Conservation (phyloP, 2,113 vertebrate species). For the Psilopogon haemacephalus region DNA sequence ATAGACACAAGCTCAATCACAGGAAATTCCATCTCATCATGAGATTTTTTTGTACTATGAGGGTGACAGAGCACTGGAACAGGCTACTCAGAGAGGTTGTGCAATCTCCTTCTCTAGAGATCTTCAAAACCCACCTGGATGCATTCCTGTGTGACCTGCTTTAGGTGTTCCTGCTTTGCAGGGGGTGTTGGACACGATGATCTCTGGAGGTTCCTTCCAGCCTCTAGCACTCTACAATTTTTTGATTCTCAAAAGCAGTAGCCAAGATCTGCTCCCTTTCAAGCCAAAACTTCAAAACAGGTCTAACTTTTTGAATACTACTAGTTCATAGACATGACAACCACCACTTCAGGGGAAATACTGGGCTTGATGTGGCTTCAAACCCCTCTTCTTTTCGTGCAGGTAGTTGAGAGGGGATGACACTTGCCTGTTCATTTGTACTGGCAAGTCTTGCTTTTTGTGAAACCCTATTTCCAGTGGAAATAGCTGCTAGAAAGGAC, state of each 20-base stretch:
- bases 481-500: not conserved
- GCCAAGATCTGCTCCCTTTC: not conserved
- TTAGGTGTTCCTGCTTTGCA: too few species aligned
- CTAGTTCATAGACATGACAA: not conserved
- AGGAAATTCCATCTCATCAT: too few species aligned
- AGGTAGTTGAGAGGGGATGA: rapidly evolving
- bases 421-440: not conserved
- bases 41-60: too few species aligned
- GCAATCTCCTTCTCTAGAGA: too few species aligned
- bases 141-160: too few species aligned
- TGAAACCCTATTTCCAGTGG: not conserved
- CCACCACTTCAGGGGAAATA: not conserved
- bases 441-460: not conserved
- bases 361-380: not conserved
- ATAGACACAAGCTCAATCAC: not conserved
- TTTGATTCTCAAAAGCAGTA: not conserved
- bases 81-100: too few species aligned
- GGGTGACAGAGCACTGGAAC: too few species aligned
- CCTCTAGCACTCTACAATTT: too few species aligned
- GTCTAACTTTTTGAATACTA: not conserved
- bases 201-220: too few species aligned
- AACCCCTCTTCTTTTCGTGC: not conserved
- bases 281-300: not conserved
- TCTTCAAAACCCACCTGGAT: too few species aligned
- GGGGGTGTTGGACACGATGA: too few species aligned